These are phyloP conservation scores for Staurois parvus DNA, from an alignment of 2,797 vertebrate genomes.

Conservation along the genomic window DNA sequence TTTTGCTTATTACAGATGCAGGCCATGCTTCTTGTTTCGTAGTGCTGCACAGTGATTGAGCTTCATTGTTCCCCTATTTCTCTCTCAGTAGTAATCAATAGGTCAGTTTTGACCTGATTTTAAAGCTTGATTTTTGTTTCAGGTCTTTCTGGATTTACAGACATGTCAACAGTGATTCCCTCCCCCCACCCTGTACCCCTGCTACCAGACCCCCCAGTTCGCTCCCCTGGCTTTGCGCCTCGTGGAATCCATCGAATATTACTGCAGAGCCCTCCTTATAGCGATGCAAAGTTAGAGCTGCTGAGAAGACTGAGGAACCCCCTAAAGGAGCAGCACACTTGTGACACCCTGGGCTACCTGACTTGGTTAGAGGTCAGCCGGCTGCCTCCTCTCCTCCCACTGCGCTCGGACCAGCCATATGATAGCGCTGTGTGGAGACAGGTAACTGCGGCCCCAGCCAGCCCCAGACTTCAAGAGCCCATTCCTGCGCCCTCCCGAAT, in stretches of 20 bases:
- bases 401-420: slow-evolving; percentile 60
- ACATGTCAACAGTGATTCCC: not conserved
- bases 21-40: no score
- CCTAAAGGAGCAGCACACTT: not conserved
- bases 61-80: no score
- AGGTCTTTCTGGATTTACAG: not conserved
- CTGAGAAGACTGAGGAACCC: slow-evolving; percentile 18
- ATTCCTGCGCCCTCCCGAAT: slow-evolving; percentile 70
- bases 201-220: slow-evolving; percentile 31
- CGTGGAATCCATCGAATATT: slow-evolving; percentile 23
- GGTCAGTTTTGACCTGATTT: no score
- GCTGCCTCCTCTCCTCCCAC: slow-evolving; percentile 65
- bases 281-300: slow-evolving; percentile 39
- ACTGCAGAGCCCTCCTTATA: not conserved
- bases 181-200: not conserved
- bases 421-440: slow-evolving; percentile 71
- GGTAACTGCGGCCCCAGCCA: slow-evolving; percentile 43
- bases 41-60: no score
- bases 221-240: slow-evolving; percentile 11
- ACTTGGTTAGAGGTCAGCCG: slow-evolving; percentile 69
- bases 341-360: slow-evolving; percentile 68
- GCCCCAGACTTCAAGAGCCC: not conserved
- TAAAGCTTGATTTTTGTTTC: no score
- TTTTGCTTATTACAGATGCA: no score
- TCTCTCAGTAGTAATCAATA: no score